These are phyloP conservation scores for Pteronotus mesoamericanus DNA, from an alignment of 2,797 vertebrate species.

Conservation along the genomic window DNA sequence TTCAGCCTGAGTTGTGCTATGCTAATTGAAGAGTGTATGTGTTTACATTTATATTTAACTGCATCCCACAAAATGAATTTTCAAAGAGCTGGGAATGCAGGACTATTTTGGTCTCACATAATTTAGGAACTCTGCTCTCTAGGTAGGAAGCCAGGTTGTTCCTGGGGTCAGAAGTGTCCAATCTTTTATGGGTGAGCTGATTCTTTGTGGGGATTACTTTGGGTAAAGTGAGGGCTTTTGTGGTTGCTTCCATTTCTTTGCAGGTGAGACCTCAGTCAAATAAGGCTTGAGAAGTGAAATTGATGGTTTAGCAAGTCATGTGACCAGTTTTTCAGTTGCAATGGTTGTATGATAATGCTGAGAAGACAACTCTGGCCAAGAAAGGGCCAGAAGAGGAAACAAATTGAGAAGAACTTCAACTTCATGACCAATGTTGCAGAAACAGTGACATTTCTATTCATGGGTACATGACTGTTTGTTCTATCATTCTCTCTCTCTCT, in stretches of 20 bases:
- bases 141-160: not conserved
- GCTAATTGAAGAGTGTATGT: not conserved
- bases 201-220: not conserved
- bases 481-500: not conserved
- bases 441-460: not conserved
- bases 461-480: not conserved
- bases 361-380: not conserved
- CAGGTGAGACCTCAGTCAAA: not conserved
- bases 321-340: not conserved
- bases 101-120: not conserved
- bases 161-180: not conserved
- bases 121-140: not conserved
- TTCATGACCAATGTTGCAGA: accelerated
- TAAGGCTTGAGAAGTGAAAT: not conserved
- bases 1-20: not conserved
- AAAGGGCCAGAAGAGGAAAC: not conserved
- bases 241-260: not conserved
- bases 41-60: not conserved
- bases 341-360: not conserved
- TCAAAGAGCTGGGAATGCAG: not conserved
- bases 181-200: accelerated
- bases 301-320: not conserved
- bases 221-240: not conserved
- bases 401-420: not conserved
- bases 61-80: not conserved